Evolutionary conservation across 2,113 vertebrate genomes (phyloP).

Genomic region (Tiliqua scincoides): DNA sequence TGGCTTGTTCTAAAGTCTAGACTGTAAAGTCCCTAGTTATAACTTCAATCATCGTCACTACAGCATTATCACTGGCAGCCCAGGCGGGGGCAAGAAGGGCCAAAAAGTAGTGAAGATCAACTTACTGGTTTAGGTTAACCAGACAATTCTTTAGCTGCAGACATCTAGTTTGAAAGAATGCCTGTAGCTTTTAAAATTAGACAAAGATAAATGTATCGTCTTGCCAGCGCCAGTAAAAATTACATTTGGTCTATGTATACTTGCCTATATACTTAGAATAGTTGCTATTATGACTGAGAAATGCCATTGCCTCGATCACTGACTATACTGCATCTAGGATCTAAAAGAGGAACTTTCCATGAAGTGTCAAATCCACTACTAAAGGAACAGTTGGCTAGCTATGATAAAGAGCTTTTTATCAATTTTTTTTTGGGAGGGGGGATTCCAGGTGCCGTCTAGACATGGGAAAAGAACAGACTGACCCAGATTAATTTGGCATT

Average conservation of each 20-base stretch:
- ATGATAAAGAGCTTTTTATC: not conserved
- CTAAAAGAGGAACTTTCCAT: conserved; percentile 10
- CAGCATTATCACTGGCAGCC: not conserved
- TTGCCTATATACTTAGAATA: not conserved
- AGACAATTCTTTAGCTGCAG: not conserved
- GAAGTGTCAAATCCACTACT: conserved; percentile 3
- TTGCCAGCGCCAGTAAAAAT: not conserved
- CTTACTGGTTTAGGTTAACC: not conserved
- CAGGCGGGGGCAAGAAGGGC: not conserved
- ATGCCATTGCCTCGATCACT: not conserved
- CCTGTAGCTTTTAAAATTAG: not conserved
- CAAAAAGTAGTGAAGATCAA: not conserved
- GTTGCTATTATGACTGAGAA: not conserved
- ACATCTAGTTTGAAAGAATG: not conserved
- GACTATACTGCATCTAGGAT: not conserved
- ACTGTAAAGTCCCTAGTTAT: not conserved
- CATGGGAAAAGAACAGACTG: conserved; percentile 8
- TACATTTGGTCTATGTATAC: not conserved
- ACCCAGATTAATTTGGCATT: not conserved
- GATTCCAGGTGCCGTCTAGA: conserved; percentile 23
- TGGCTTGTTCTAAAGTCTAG: not conserved
- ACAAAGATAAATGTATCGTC: not conserved
- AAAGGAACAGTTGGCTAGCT: not conserved
- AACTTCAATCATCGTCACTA: not conserved
- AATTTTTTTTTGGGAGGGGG: not conserved